Evolutionary conservation across 2,888 invertebrate genomes (phyloP), one percentile per base, ranked within the genome.

Genomic region (Dromius quadrimaculatus): DNA sequence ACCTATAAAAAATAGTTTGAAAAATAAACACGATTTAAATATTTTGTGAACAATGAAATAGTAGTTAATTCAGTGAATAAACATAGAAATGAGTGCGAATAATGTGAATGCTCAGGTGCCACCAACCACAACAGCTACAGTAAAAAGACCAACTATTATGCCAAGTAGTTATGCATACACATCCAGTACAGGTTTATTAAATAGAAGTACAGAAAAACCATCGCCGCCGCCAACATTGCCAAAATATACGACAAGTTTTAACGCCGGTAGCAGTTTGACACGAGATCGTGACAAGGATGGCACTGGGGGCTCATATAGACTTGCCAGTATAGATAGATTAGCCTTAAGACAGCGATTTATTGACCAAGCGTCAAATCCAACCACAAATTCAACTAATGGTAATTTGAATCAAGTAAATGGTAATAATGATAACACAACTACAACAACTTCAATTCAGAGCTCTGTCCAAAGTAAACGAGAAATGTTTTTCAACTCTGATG

Each of bases 401-500:
- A 85, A 86, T 78, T 72, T 76, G 28, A 86, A 85, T 80, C 85
- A 85, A 81, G 84, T 85, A 79, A 75, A 82, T 76, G 80, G 77
- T 19, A 75, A 72, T 47, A 74, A 74, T 38, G 57, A 69, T 9
- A 78, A 78, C 73, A 78, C 80, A 75, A 79, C 80, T 59, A 76
- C 82, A 72, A 82, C 83, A 75, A 83, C 84, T 79, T 71, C 74
- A 19, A 83, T 84, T 75, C 84, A 85, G 73, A 85, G 86, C 13
- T 87, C 92, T 89, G 87, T 92, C 82, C 92, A 92, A 85, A 90
- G 89, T 82, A 94, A 94, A 86, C 88, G 94, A 77, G 93, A 94
- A 86, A 87, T 93, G 85, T 94, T 94, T 85, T 94, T 94, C 85
- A 92, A 92, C 83, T 88, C 89, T 73, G 87, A 88, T 76, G 85